phyloP scores from a whole-genome alignment of 2,797 vertebrate species.

The Melanotaenia nigrans region DNA sequence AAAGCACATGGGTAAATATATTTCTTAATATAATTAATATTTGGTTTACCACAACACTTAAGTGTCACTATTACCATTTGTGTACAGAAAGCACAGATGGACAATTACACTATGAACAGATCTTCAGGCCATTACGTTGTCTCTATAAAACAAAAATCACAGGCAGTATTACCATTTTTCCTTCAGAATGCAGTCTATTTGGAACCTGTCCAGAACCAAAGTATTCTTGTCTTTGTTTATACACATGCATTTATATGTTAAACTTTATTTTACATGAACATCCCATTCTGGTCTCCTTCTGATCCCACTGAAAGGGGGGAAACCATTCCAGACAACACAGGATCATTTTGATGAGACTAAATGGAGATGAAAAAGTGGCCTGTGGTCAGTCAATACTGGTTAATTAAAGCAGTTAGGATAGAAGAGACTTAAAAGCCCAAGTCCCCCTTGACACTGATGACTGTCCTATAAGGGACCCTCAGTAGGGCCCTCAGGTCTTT shows the following conservation, averaged over 20 bases:
- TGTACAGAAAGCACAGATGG: conserved; percentile 2
- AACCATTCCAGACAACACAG: conserved; percentile 41
- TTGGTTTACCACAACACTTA: not conserved
- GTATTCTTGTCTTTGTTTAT: not conserved
- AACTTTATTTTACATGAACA: not conserved
- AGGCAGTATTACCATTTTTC: not conserved
- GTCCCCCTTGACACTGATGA: conserved; percentile 71
- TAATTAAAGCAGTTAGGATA: conserved; percentile 75
- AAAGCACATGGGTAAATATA: not conserved
- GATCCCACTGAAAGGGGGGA: conserved; percentile 25
- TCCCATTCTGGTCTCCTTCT: conserved; percentile 19
- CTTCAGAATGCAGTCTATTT: not conserved
- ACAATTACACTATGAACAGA: not conserved
- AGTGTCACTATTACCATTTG: not conserved
- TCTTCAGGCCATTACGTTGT: not conserved
- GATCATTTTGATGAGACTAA: conserved; percentile 67
- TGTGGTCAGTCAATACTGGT: conserved; percentile 66
- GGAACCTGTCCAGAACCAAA: not conserved
- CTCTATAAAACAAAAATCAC: not conserved
- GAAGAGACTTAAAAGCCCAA: conserved; percentile 71
- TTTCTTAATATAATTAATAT: conserved; percentile 12
- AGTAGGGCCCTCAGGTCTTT: conserved; percentile 75
- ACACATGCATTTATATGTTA: not conserved
- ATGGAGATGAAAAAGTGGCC: conserved; percentile 57
- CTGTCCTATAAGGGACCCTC: conserved; percentile 73